Conservation (phyloP, 2,797 vertebrate species). For the Alca torda region DNA sequence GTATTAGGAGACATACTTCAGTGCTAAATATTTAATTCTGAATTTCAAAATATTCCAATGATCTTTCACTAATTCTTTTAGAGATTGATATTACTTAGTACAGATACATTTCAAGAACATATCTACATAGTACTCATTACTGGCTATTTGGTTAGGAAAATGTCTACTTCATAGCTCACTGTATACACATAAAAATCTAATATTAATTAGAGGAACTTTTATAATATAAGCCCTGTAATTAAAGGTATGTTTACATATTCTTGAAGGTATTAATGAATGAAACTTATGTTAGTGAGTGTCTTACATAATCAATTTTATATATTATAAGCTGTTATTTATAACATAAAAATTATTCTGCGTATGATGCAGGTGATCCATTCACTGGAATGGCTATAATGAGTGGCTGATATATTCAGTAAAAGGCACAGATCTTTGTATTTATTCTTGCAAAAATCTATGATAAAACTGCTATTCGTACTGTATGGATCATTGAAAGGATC, state of each 20-base stretch:
- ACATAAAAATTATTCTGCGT: conserved; percentile 3
- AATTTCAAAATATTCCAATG: not conserved
- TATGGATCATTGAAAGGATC: not conserved
- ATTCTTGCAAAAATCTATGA: not conserved
- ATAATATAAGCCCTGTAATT: not conserved
- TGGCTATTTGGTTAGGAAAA: not conserved
- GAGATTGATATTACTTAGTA: not conserved
- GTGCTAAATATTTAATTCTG: not conserved
- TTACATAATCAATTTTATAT: not conserved
- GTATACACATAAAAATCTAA: not conserved
- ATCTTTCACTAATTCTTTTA: not conserved
- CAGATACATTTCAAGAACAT: not conserved
- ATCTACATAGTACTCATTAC: not conserved
- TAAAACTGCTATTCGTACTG: not conserved
- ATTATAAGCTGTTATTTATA: not conserved
- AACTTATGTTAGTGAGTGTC: conserved; percentile 2
- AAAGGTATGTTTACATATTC: not conserved
- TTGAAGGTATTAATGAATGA: not conserved
- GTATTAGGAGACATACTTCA: not conserved
- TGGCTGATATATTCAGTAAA: not conserved
- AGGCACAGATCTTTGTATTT: not conserved
- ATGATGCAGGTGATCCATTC: not conserved
- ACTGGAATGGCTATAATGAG: not conserved
- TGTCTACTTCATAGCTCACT: not conserved
- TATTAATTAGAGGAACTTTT: not conserved